Evolutionary conservation across 2,113 vertebrate species (phyloP).

Genomic region (Canis aureus): DNA sequence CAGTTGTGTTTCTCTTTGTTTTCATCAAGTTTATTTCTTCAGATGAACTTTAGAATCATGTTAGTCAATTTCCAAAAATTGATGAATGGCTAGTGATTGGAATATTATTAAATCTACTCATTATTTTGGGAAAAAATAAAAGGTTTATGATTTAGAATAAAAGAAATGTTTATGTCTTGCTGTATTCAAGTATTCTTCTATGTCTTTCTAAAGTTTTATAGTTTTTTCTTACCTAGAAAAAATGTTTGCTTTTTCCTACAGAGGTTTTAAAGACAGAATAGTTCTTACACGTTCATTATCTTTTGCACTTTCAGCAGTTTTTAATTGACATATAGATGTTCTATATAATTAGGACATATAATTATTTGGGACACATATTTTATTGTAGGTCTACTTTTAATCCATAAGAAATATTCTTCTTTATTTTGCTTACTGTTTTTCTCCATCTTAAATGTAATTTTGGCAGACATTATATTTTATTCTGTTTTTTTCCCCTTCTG

Average conservation of each 20-base stretch:
- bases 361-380: background rate
- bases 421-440: background rate
- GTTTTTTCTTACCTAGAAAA: background rate
- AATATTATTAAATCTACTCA: background rate
- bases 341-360: background rate
- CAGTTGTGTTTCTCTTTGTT: background rate
- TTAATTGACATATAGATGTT: background rate
- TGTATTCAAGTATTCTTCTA: background rate
- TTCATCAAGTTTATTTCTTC: background rate
- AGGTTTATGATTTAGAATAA: background rate
- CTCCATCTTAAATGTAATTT: constrained; percentile 33
- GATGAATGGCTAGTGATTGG: background rate
- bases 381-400: background rate
- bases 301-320: background rate
- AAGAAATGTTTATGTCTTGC: background rate
- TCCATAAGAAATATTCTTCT: background rate
- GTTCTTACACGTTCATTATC: background rate
- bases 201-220: background rate
- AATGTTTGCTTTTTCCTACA: background rate
- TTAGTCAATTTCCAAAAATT: background rate
- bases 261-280: constrained; percentile 9
- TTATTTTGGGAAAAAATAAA: constrained; percentile 4
- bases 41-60: background rate
- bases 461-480: background rate
- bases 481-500: background rate